phyloP scores from a whole-genome alignment of 2,888 invertebrate species.

The Hoplodrina blanda region DNA sequence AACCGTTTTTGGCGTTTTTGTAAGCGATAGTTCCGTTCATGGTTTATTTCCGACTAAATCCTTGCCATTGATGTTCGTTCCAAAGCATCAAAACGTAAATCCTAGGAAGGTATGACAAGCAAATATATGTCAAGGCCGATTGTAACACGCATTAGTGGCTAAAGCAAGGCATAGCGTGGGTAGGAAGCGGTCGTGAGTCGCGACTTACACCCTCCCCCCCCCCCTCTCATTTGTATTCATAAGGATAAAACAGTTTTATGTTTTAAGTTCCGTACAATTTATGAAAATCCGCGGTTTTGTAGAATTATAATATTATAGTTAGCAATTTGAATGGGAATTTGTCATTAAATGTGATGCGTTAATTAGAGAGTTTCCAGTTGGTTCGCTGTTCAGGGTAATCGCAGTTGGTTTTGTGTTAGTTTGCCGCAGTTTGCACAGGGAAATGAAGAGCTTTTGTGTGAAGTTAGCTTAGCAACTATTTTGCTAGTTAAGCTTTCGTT shows the following conservation, averaged over 20 bases:
- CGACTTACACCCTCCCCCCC: constrained; percentile 10
- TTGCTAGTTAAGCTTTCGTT: constrained; percentile 5
- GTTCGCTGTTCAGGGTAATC: constrained; percentile 26
- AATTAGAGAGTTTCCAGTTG: constrained; percentile 25
- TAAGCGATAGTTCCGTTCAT: neutral
- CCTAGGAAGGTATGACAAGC: constrained; percentile 49
- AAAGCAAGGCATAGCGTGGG: constrained; percentile 47
- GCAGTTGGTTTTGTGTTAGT: constrained; percentile 17
- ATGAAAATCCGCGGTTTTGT: constrained; percentile 43
- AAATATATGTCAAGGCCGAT: constrained; percentile 71
- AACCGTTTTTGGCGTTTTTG: neutral
- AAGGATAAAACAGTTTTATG: constrained; percentile 61
- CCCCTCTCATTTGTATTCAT: constrained; percentile 71
- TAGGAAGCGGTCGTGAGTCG: constrained; percentile 53
- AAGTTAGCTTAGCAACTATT: neutral
- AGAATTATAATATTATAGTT: constrained; percentile 54
- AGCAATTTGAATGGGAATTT: constrained; percentile 45
- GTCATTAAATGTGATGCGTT: constrained; percentile 31
- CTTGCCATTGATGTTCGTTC: constrained; percentile 9
- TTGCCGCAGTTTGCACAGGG: constrained; percentile 7
- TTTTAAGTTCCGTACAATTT: constrained; percentile 55
- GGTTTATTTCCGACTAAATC: neutral
- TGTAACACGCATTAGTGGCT: constrained; percentile 61
- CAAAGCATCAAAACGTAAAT: constrained; percentile 40
- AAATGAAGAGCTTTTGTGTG: constrained; percentile 9